Conservation (phyloP, 2,888 invertebrate genomes). For the Leptopilina syphax region DNA sequence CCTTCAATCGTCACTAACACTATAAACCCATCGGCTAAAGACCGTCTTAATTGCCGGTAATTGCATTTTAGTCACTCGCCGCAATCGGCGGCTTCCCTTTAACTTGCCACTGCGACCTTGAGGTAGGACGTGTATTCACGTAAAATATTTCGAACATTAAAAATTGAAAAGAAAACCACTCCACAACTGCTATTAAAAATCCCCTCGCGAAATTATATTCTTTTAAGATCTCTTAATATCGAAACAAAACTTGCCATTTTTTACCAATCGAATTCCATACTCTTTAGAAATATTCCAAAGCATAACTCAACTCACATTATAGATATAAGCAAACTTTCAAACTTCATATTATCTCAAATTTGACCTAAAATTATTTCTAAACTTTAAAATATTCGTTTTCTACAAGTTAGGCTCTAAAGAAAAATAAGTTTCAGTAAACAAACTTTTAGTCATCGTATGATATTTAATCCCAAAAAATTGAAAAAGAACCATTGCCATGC, state of each 20-base stretch:
- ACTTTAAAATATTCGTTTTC: no score
- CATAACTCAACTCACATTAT: no score
- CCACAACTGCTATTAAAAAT: not conserved
- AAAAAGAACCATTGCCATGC: no score
- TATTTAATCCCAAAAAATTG: no score
- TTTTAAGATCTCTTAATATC: conserved; percentile 19
- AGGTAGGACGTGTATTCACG: conserved; percentile 29
- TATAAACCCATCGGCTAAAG: conserved; percentile 32
- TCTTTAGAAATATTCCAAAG: not conserved
- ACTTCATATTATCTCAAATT: no score
- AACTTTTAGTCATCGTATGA: no score
- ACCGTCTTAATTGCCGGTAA: conserved; percentile 35
- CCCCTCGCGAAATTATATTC: not conserved
- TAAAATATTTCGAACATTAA: conserved; percentile 30
- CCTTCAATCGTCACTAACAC: conserved; percentile 26
- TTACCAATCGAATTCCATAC: not conserved
- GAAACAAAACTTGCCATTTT: not conserved
- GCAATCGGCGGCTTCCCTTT: conserved; percentile 36
- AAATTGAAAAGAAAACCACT: not conserved
- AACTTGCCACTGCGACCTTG: conserved; percentile 9
- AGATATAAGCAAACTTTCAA: no score
- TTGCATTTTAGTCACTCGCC: conserved; percentile 39
- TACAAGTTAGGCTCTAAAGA: no score
- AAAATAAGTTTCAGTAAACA: no score
- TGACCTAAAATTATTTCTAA: no score